Evolutionary conservation across 2,113 vertebrate genomes (phyloP), one percentile per base, ranked within the genome.

Genomic region (Triplophysa rosa): DNA sequence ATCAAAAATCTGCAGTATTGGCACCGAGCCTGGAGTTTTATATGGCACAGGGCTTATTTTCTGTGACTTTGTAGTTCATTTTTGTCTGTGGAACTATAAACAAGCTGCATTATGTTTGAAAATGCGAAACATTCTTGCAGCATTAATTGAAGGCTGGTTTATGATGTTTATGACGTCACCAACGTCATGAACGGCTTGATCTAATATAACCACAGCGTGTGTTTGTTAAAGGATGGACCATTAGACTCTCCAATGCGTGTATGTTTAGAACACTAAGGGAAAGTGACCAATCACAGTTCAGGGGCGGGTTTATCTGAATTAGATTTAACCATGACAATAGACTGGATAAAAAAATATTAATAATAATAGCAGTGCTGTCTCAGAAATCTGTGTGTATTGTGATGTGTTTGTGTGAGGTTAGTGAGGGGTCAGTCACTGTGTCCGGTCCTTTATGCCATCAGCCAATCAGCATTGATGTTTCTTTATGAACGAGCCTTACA

Each of bases 31-130:
- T 58, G 52, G 12, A 23, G 24, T 59, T 0, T 59, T 23, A 58
- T 13, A 42, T 42, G 42, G 33, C 56, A 2, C 8, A 19, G 47
- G 67, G 29, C 54, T 24, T 58, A 58, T n/a, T 37, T 58, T 52
- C 7, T 6, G 59, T 40, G 33, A 23, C 33, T 40, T 72, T 23
- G 8, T 40, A 59, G 49, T 72, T 72, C 29, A 4, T 72, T 37
- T 59, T 70, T 37, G 14, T 49, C 4, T n/a, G 40, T 40, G n/a
- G 17, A 17, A 8, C 42, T 52, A 10, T 58, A 58, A 6, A 37
- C 24, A 26, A 40, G 56, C 21, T 59, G 23, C 58, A 12, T 72
- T 33, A 61, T 37, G 33, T 72, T 72, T 72, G 8, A 59, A 72
- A 24, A 42, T 14, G 8, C n/a, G 9, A 14, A 14, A 26, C 47